Percentiles rank a stretch among this genome's conserved stretches.
These are phyloP conservation scores for Ceraclea dissimilis DNA, from an alignment of 2,888 invertebrate genomes.

Conservation along the genomic window DNA sequence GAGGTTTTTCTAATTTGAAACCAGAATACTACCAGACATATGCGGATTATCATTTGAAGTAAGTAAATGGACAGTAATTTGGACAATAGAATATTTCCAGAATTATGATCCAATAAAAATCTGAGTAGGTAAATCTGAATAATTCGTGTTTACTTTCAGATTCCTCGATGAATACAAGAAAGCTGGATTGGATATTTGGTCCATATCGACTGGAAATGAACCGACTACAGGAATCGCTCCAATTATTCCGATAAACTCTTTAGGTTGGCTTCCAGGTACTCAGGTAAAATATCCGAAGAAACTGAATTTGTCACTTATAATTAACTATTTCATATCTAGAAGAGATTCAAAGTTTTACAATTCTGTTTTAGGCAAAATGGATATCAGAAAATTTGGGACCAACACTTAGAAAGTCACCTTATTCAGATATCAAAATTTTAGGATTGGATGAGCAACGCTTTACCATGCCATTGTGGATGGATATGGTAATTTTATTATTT, in stretches of 20 bases:
- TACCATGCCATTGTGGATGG: slow-evolving; percentile 57
- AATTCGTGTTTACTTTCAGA: slow-evolving; percentile 35
- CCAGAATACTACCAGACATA: slow-evolving; percentile 64
- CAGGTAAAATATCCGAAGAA: slow-evolving; percentile 40
- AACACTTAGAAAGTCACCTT: slow-evolving; percentile 50
- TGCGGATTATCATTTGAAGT: slow-evolving; percentile 74
- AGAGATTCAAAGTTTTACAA: too few species aligned
- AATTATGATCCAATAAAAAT: too few species aligned
- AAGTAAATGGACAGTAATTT: slow-evolving; percentile 5
- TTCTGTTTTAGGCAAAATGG: slow-evolving; percentile 54
- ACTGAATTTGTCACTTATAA: neutral
- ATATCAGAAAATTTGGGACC: slow-evolving; percentile 68
- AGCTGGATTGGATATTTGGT: slow-evolving; percentile 66
- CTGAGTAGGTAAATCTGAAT: too few species aligned
- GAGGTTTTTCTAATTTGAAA: slow-evolving; percentile 49
- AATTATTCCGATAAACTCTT: slow-evolving; percentile 56
- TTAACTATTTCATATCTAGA: too few species aligned
- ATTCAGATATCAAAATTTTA: slow-evolving; percentile 58
- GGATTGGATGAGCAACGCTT: slow-evolving; percentile 70
- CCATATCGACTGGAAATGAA: slow-evolving; percentile 82
- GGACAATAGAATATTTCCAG: too few species aligned
- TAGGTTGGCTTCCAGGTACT: slow-evolving; percentile 64
- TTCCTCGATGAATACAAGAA: slow-evolving; percentile 71
- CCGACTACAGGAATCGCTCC: slow-evolving; percentile 61
- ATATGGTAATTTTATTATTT: slow-evolving; percentile 51